phyloP scores from a whole-genome alignment of 2,888 invertebrate genomes.

The Andrena haemorrhoa region DNA sequence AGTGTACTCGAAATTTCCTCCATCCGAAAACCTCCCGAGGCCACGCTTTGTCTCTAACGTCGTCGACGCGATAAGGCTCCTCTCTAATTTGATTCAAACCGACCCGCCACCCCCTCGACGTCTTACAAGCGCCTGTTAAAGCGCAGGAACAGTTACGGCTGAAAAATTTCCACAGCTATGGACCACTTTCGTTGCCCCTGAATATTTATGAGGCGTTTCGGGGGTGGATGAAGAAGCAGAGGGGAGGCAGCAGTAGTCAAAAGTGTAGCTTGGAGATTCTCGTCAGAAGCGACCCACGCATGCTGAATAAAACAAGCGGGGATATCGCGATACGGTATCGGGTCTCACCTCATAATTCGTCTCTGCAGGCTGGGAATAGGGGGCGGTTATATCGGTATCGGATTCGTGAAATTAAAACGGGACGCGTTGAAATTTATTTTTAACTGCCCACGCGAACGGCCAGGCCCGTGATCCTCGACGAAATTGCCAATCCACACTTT shows the following conservation, averaged over 20 bases:
- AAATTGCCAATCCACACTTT: slow-evolving; percentile 49
- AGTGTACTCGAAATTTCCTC: slow-evolving; percentile 11
- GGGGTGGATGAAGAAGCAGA: background rate
- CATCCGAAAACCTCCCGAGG: slow-evolving; percentile 4
- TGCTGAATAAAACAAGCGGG: slow-evolving; percentile 57
- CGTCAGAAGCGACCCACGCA: slow-evolving; percentile 38
- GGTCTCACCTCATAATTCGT: slow-evolving; percentile 55
- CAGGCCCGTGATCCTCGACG: slow-evolving; percentile 24
- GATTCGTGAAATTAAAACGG: slow-evolving; percentile 43
- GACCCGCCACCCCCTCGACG: background rate
- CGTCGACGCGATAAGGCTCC: slow-evolving; percentile 28
- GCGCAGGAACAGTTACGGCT: slow-evolving; percentile 1
- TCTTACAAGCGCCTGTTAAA: slow-evolving; percentile 6
- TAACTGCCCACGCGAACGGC: slow-evolving; percentile 26
- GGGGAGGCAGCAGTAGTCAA: slow-evolving; percentile 13
- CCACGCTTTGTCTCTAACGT: slow-evolving; percentile 10
- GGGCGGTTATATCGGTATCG: slow-evolving; percentile 19
- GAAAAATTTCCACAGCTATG: slow-evolving; percentile 29
- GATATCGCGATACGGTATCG: slow-evolving; percentile 53
- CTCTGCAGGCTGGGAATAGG: slow-evolving; percentile 10
- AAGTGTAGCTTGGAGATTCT: slow-evolving; percentile 43
- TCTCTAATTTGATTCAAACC: slow-evolving; percentile 34
- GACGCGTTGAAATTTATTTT: slow-evolving; percentile 50
- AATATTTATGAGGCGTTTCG: slow-evolving; percentile 59
- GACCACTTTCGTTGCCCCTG: slow-evolving; percentile 36